Evolutionary conservation across 2,113 vertebrate species (phyloP), one percentile per base, ranked within the genome.

Genomic region (zebrafish (Danio rerio)): DNA sequence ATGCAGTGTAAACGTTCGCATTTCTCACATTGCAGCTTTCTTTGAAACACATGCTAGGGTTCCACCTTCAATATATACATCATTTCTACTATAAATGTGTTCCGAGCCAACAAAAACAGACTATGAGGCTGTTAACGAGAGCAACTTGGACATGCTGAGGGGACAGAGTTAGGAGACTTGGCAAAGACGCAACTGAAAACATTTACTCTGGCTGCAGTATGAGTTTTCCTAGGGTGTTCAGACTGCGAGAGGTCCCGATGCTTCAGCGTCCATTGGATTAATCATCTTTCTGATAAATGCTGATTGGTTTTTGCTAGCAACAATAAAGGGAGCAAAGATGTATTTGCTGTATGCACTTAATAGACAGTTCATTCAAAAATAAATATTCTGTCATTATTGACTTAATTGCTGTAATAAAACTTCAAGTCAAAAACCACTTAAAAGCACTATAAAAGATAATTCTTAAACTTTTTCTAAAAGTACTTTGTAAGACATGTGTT

Each of bases 191-290:
- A 78, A 82, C 49, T 83, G 70, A 87, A 90, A 87, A 86, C 20
- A 75, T 87, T 90, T 88, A 86, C 81, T 68, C 86, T 89, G 89
- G 87, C 89, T 81, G 82, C 49, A 45, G 81, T 52, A 53, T 47
- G 18, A 45, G 18, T 20, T 86, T 86, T 84, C 82, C 80, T 63
- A 59, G 77, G 72, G 83, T 87, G 83, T 86, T 84, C 56, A 79
- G 16, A 82, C 70, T 21, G 52, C 59, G 9, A 80, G 18, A 20
- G 79, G 68, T 70, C 50, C 8, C 79, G 40, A 70, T 76, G 43
- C 9, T 55, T 80, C 53, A 70, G 31, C 49, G 9, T n/a, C 43
- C 79, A 31, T 12, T 81, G 43, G 56, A 76, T 70, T 58, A 49
- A 71, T 52, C 62, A 76, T 65, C 16, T 31, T 18, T 50, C 2